A percentile compares a stretch with the other conserved stretches of the same genome.
Evolutionary conservation across 2,888 invertebrate species (phyloP).

Genomic region (Cephus rjabovi): DNA sequence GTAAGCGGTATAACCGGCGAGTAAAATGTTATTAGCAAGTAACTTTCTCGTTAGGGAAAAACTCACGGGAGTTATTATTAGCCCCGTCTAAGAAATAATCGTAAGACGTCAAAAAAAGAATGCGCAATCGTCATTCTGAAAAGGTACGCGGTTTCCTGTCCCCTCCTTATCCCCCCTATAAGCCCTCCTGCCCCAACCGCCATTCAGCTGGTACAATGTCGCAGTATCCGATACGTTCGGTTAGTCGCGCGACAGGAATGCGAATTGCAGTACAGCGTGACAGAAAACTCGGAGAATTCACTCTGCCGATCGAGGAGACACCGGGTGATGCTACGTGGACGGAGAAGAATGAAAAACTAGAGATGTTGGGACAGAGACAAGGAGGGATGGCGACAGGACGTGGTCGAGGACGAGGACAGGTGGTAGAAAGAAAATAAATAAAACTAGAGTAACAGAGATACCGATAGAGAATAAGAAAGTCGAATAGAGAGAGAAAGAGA

Average conservation of each 20-base stretch:
- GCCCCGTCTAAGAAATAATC: background rate
- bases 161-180: background rate
- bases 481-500: background rate
- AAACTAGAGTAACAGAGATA: background rate
- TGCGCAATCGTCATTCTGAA: background rate
- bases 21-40: conserved; percentile 1
- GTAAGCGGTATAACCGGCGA: background rate
- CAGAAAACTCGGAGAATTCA: background rate
- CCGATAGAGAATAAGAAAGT: too few relatives aligned
- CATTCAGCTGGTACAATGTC: background rate
- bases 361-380: background rate
- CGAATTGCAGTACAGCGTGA: background rate
- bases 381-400: background rate
- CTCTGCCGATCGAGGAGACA: background rate
- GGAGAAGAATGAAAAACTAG: background rate
- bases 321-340: background rate
- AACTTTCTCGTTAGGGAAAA: background rate
- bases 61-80: background rate
- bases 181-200: too few relatives aligned
- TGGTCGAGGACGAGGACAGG: background rate
- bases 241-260: background rate
- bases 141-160: background rate
- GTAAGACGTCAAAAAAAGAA: background rate
- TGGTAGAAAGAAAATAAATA: background rate
- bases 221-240: background rate